Evolutionary conservation across 1,140 invertebrate species (phyloP).

Genomic region (Zaprionus ornatus): DNA sequence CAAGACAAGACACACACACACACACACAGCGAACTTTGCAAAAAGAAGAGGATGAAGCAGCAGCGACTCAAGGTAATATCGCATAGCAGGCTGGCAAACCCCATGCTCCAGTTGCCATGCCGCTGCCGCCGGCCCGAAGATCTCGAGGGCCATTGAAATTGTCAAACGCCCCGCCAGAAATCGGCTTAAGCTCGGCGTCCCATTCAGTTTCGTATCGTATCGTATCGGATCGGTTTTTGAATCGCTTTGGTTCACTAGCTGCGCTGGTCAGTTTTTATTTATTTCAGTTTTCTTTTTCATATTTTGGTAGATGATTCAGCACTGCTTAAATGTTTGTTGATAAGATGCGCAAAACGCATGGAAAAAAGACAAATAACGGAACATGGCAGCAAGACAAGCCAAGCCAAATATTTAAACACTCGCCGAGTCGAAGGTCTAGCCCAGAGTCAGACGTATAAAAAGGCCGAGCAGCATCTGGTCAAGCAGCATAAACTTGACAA

Average conservation of each 20-base stretch:
- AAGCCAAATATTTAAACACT: slow-evolving; percentile 60
- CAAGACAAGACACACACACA: slow-evolving; percentile 12
- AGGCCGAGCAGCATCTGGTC: slow-evolving; percentile 25
- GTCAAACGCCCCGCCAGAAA: slow-evolving; percentile 76
- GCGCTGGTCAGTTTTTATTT: slow-evolving; percentile 37
- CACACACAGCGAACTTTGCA: slow-evolving; percentile 24
- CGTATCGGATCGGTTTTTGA: slow-evolving; percentile 49
- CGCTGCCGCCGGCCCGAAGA: slow-evolving; percentile 44
- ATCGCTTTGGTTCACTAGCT: slow-evolving; percentile 42
- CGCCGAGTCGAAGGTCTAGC: slow-evolving; percentile 57
- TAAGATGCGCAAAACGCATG: slow-evolving; percentile 59
- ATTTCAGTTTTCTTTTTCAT: not conserved
- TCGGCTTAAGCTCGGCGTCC: slow-evolving; percentile 64
- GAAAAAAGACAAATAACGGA: slow-evolving; percentile 67
- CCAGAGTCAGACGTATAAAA: slow-evolving; percentile 53
- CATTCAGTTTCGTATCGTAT: slow-evolving; percentile 56
- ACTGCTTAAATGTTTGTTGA: slow-evolving; percentile 60
- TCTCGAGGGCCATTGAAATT: slow-evolving; percentile 71
- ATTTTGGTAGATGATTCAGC: slow-evolving; percentile 61
- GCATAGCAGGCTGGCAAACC: slow-evolving; percentile 5
- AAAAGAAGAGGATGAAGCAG: slow-evolving; percentile 17
- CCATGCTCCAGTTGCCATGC: slow-evolving; percentile 71
- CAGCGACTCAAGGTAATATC: slow-evolving; percentile 29
- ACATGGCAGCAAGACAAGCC: slow-evolving; percentile 39
- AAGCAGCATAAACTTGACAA: slow-evolving; percentile 58